Evolutionary conservation across 2,113 vertebrate genomes (phyloP), one percentile per base, ranked within the genome.

Genomic region (Cynocephalus volans): DNA sequence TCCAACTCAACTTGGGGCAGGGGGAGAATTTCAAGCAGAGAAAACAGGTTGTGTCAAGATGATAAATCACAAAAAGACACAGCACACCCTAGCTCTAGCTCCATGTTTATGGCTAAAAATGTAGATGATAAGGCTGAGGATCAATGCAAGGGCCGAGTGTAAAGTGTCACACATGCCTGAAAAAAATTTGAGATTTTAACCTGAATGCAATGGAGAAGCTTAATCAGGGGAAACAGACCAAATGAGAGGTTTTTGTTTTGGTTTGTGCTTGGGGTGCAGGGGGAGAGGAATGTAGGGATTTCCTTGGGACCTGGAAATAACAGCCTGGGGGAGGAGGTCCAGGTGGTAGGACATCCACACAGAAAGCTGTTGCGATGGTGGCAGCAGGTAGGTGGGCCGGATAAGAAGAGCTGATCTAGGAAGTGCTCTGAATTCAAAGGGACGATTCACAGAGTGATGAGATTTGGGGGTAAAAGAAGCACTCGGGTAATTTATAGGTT

Each of bases 181-280:
- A 62, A 65, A 87, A 70, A 87, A 58, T 8, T 72, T 62, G n/a
- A 31, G 4, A 75, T 79, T 93, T 87, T 83, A 92, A 83, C 45
- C 24, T 28, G 1, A 88, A 75, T 36, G 17, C 9, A 86, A 62
- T 45, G 31, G 70, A 86, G 21, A 41, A 75, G 7, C 72, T 77
- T 33, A 72, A 67, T 93, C 4, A 14, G 58, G 56, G 56, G n/a
- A 50, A 90, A 60, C 2, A 81, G 41, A 54, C 6, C n/a, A 72
- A 90, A 60, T 5, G 48, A n/a, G 28, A 96, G 10, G 6, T 19
- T 13, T 95, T 60, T 31, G 5, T 23, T 85, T 75, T 76, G 45
- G 23, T 54, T 58, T 85, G 52, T 56, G 0, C 4, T 87, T 80
- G 64, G 41, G 17, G 36, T 48, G 12, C 3, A 41, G 45, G 56